Evolutionary conservation across 2,797 vertebrate species (phyloP), one percentile per base, ranked within the genome.

Genomic region (Oryzias dopingdopingensis): DNA sequence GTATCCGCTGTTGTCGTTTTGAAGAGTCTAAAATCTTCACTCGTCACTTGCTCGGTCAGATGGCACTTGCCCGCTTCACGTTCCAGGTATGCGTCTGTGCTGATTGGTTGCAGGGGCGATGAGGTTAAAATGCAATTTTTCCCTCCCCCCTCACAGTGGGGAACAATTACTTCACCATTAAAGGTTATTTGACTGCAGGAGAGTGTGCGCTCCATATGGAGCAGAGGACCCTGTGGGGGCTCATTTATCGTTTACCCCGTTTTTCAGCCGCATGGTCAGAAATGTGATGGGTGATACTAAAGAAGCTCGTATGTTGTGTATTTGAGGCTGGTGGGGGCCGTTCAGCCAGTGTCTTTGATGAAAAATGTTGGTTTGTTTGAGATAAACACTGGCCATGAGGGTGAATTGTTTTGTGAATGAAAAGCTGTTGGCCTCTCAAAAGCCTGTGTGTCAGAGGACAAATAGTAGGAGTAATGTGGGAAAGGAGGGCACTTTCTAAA

Each of bases 151-250:
- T 56, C 60, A 57, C 80, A 86, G 64, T 79, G 37, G 86, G 87
- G 82, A 91, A 74, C 68, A 42, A 85, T 88, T 90, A 89, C 89
- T 86, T 72, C 68, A 32, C 68, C 83, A 88, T 90, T 87, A 82
- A 83, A 68, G 53, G 60, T 55, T 69, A 70, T 69, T 81, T 71
- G 70, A 65, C 55, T 17, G 0, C 53, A 17, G 0, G 40, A 57
- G 47, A 72, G 17, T 71, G 63, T 0, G 3, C 68, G 81, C 51
- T 56, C 71, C 68, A 60, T 79, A 67, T 75, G 72, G 70, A 41
- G 44, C 60, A 14, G 66, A 37, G 53, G 56, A 65, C 65, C 74
- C 59, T 43, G 52, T 77, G 81, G 79, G 77, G 79, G 80, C 81
- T 84, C 59, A 40, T 43, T 60, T 59, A 59, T 65, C 65, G 62